Percentiles rank a stretch among this genome's conserved stretches.
These are phyloP conservation scores for Craniophora ligustri DNA, from an alignment of 2,888 invertebrate genomes.

Conservation along the genomic window DNA sequence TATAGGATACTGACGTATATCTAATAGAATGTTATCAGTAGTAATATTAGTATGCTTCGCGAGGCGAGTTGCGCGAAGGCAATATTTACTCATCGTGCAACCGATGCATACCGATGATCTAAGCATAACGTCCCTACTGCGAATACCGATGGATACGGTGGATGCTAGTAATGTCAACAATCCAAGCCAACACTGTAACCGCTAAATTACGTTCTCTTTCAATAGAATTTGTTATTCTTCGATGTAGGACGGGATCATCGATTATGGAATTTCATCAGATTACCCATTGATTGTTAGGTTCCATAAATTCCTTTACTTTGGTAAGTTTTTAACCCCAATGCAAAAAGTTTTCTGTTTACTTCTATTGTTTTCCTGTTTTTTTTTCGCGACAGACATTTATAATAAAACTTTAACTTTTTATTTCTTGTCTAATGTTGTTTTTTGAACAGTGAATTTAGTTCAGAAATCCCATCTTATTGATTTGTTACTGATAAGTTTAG, in stretches of 20 bases:
- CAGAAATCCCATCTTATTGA: too few relatives aligned
- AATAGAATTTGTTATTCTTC: constrained; percentile 1
- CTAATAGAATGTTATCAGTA: constrained; percentile 14
- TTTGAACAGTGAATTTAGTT: too few relatives aligned
- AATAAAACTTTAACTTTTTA: too few relatives aligned
- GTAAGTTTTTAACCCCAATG: too few relatives aligned
- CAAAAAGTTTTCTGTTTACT: too few relatives aligned
- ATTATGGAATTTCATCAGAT: constrained; percentile 15
- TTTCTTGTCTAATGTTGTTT: too few relatives aligned
- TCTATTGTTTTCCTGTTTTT: neutral
- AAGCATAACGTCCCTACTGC: constrained; percentile 32
- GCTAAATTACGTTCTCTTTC: neutral
- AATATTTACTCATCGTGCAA: constrained; percentile 52
- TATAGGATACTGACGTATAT: constrained; percentile 5
- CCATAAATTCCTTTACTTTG: neutral
- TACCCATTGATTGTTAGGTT: neutral
- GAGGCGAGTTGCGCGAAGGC: constrained; percentile 22
- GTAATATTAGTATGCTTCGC: constrained; percentile 41
- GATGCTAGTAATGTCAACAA: constrained; percentile 35
- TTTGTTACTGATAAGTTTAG: neutral
- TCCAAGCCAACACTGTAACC: neutral
- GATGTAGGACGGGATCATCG: neutral
- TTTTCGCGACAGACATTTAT: too few relatives aligned
- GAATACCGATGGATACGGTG: too few relatives aligned
- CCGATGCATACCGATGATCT: constrained; percentile 56